These are phyloP conservation scores for Myripristis jacobus DNA, from an alignment of 2,797 vertebrate genomes.

Conservation along the genomic window DNA sequence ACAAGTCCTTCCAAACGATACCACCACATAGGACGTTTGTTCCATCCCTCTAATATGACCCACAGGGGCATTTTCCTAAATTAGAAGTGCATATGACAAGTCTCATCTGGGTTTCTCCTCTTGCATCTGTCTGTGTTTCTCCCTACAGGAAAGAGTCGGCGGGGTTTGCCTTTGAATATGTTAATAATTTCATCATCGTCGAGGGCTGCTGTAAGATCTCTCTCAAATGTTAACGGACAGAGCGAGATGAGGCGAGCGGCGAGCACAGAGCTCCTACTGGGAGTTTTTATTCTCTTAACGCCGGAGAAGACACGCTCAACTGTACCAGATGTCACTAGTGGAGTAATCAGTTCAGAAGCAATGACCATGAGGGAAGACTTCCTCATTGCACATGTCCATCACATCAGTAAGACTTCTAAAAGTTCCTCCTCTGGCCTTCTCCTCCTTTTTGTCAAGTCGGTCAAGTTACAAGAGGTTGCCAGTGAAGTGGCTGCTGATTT, in stretches of 20 bases:
- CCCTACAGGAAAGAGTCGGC: not conserved
- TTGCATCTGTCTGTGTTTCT: not conserved
- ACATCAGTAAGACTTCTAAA: not conserved
- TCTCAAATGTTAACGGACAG: constrained; percentile 10
- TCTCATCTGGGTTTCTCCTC: too few species aligned
- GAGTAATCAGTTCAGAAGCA: not conserved
- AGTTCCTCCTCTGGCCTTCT: not conserved
- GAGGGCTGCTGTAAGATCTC: not conserved
- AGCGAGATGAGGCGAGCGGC: constrained; percentile 1
- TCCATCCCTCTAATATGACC: too few species aligned
- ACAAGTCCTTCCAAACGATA: too few species aligned
- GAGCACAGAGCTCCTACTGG: not conserved
- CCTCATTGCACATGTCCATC: not conserved
- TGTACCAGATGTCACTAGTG: not conserved
- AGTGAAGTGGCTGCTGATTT: not conserved
- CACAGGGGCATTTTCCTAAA: too few species aligned
- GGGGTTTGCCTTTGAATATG: constrained; percentile 15
- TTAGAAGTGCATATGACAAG: too few species aligned
- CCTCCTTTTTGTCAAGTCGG: not conserved
- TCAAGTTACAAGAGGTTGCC: not conserved
- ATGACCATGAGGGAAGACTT: not conserved
- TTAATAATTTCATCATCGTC: constrained; percentile 13
- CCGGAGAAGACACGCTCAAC: not conserved
- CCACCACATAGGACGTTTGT: too few species aligned
- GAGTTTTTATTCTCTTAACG: not conserved